These are phyloP conservation scores for Epirrhoe alternata DNA, from an alignment of 2,888 invertebrate genomes.

Conservation along the genomic window DNA sequence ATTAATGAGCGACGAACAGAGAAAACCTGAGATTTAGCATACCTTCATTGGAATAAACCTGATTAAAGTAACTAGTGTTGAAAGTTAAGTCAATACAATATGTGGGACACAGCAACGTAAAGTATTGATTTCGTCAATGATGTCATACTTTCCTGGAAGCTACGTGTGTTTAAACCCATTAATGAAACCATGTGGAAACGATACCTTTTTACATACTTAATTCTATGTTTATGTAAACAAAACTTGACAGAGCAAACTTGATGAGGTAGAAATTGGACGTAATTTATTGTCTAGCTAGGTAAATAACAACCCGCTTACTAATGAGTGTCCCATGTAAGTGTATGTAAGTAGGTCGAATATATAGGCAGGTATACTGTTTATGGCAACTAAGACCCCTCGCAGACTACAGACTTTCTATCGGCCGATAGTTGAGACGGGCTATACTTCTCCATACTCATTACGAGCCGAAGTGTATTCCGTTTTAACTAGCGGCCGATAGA, in stretches of 20 bases:
- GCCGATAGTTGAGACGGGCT: no score
- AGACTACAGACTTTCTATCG: no score
- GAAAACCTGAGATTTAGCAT: not conserved
- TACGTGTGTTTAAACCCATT: conserved; percentile 24
- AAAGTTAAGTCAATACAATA: conserved; percentile 4
- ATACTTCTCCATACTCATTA: no score
- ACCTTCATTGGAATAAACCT: not conserved
- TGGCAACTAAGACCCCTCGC: not conserved
- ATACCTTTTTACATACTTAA: conserved; percentile 6
- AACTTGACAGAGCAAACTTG: not conserved
- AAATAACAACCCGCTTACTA: not conserved
- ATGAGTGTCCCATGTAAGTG: not conserved
- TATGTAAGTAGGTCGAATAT: not conserved
- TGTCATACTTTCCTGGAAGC: conserved; percentile 24
- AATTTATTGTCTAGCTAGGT: not conserved
- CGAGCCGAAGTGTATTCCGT: no score
- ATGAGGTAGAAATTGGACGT: not conserved
- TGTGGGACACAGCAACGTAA: conserved; percentile 9
- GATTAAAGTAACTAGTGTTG: not conserved
- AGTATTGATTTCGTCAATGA: conserved; percentile 25
- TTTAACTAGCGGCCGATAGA: no score
- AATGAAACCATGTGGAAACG: conserved; percentile 22
- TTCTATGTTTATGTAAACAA: conserved; percentile 5
- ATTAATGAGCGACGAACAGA: no score
- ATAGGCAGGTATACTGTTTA: not conserved